Conservation (phyloP, 2,113 vertebrate genomes). For the Connochaetes taurinus region DNA sequence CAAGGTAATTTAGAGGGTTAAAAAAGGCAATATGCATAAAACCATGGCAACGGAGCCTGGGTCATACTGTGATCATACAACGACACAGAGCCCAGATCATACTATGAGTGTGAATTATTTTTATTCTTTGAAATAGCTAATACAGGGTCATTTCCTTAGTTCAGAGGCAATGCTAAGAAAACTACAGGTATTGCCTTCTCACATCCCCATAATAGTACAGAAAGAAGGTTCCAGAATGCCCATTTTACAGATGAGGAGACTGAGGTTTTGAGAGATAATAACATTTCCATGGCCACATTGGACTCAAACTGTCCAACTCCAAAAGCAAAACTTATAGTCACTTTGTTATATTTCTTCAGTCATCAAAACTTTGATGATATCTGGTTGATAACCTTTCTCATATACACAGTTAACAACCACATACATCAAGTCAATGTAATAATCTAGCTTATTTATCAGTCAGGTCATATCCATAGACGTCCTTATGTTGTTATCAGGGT, state of each 20-base stretch:
- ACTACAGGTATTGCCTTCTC: rapidly evolving
- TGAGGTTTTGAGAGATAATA: not conserved
- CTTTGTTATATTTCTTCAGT: rapidly evolving
- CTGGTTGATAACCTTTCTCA: not conserved
- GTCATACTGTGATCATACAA: rapidly evolving
- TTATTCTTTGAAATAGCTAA: not conserved
- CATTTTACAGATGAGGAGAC: not conserved
- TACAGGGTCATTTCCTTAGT: rapidly evolving
- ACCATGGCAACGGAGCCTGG: not conserved
- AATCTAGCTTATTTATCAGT: not conserved
- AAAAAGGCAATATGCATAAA: rapidly evolving
- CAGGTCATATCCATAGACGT: rapidly evolving
- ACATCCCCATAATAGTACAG: too few species aligned
- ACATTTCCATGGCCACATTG: too few species aligned
- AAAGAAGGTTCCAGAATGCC: rapidly evolving
- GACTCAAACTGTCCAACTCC: not conserved
- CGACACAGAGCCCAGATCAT: not conserved
- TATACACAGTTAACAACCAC: rapidly evolving
- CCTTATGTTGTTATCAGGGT: rapidly evolving
- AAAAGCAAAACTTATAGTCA: not conserved
- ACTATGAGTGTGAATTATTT: not conserved
- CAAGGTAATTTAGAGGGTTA: not conserved
- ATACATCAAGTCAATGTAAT: not conserved
- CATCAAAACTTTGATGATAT: too few species aligned
- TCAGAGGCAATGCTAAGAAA: not conserved